These are phyloP conservation scores for Philereme vetulata DNA, from an alignment of 2,888 invertebrate genomes.

Conservation along the genomic window DNA sequence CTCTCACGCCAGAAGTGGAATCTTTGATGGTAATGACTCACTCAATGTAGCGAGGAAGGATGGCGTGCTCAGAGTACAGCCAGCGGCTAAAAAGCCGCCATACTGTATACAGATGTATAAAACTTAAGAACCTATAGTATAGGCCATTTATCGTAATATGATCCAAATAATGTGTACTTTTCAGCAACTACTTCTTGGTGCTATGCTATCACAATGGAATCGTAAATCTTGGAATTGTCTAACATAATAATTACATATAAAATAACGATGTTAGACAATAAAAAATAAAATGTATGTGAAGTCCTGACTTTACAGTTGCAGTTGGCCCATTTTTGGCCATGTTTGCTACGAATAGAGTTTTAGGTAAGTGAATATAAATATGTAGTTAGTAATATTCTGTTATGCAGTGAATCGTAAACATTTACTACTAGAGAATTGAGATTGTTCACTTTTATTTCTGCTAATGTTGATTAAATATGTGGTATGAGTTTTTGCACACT, in stretches of 20 bases:
- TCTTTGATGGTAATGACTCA: constrained; percentile 38
- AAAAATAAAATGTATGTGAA: no score
- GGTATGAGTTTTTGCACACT: no score
- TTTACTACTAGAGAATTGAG: not conserved
- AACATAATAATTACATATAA: no score
- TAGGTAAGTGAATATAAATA: not conserved
- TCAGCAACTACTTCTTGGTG: no score
- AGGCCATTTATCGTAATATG: no score
- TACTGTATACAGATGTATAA: not conserved
- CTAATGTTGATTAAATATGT: not conserved
- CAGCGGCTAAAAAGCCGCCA: constrained; percentile 12
- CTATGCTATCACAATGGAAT: no score
- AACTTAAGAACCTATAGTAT: no score
- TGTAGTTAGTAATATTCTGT: not conserved
- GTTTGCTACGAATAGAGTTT: not conserved
- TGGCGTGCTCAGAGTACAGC: constrained; percentile 30
- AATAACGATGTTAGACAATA: no score
- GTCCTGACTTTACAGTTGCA: not conserved
- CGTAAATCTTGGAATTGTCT: no score
- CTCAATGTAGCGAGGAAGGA: constrained; percentile 26
- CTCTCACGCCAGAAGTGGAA: constrained; percentile 52
- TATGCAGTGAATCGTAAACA: not conserved
- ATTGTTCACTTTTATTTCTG: not conserved
- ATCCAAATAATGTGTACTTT: no score
- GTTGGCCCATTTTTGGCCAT: not conserved